These are phyloP conservation scores for Crambe crambe DNA, from an alignment of 37 sponge, comb jelly and placozoan genomes.

Conservation along the genomic window DNA sequence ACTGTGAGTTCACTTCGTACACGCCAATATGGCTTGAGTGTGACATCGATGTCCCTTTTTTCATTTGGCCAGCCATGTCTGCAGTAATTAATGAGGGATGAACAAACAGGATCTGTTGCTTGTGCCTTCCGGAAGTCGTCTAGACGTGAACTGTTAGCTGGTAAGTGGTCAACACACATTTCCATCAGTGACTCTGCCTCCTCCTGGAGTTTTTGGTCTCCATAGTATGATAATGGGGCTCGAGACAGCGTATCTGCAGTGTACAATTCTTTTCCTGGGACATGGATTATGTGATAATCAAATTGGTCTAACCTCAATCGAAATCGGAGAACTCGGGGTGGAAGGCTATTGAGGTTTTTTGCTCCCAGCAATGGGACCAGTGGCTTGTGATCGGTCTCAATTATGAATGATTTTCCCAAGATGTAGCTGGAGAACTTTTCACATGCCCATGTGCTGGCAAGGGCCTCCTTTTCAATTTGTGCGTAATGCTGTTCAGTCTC, in stretches of 20 bases:
- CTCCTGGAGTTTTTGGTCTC: background rate
- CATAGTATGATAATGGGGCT: constrained; percentile 5
- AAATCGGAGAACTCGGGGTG: constrained; percentile 29
- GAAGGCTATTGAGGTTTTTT: constrained; percentile 23
- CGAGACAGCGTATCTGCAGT: constrained; percentile 41
- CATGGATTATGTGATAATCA: constrained; percentile 10
- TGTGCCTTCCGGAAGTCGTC: background rate
- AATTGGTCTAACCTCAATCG: constrained; percentile 13
- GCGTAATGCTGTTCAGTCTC: constrained; percentile 42
- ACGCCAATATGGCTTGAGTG: constrained; percentile 30
- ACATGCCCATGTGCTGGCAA: constrained; percentile 46
- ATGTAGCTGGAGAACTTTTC: constrained; percentile 28
- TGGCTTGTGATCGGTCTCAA: constrained; percentile 53
- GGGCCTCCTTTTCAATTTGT: constrained; percentile 51
- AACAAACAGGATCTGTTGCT: background rate
- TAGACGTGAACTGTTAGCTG: background rate
- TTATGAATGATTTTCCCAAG: constrained; percentile 15
- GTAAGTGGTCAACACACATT: background rate
- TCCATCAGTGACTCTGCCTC: constrained; percentile 2
- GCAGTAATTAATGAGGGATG: constrained; percentile 9
- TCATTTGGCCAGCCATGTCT: constrained; percentile 16
- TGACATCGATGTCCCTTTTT: background rate
- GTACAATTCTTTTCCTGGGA: constrained; percentile 45
- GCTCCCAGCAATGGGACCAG: constrained; percentile 35
- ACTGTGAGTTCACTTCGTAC: background rate